Evolutionary conservation across 2,797 vertebrate species (phyloP).

Genomic region (Liparis tanakae): DNA sequence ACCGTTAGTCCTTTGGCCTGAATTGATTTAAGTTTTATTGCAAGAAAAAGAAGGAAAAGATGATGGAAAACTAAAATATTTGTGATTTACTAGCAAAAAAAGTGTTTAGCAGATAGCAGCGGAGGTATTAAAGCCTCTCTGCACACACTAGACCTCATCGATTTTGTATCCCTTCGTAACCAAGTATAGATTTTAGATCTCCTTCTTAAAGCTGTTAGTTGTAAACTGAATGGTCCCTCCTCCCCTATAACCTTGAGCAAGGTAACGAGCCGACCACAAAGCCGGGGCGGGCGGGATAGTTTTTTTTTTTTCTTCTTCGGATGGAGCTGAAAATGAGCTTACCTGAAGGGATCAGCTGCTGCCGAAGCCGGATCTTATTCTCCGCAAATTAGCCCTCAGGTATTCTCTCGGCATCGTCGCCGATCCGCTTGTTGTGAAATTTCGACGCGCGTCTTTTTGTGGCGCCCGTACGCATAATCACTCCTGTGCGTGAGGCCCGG

Average conservation of each 20-base stretch:
- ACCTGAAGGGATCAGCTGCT: constrained; percentile 72
- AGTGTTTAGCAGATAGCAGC: neutral
- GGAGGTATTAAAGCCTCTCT: constrained; percentile 28
- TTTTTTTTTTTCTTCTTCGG: constrained; percentile 24
- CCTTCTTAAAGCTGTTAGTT: constrained; percentile 45
- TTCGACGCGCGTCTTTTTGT: constrained; percentile 33
- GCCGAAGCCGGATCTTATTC: constrained; percentile 60
- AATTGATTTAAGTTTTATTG: neutral
- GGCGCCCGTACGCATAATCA: constrained; percentile 27
- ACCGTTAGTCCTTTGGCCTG: constrained; percentile 12
- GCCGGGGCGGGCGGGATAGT: constrained; percentile 40
- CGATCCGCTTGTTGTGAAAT: constrained; percentile 59
- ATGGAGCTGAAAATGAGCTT: constrained; percentile 59
- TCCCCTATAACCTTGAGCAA: constrained; percentile 35
- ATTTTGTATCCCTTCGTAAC: constrained; percentile 34
- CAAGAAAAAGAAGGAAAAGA: neutral
- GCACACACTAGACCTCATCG: constrained; percentile 34
- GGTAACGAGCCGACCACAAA: constrained; percentile 39
- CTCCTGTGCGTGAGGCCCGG: constrained; percentile 26
- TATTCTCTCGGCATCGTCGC: constrained; percentile 62
- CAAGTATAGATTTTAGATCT: constrained; percentile 52
- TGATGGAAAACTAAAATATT: constrained; percentile 22
- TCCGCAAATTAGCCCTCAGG: constrained; percentile 67
- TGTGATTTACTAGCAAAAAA: constrained; percentile 9
- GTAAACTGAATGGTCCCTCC: constrained; percentile 30